Conservation (phyloP, 1,140 invertebrate genomes). For the Zaprionus gabonicus region DNA sequence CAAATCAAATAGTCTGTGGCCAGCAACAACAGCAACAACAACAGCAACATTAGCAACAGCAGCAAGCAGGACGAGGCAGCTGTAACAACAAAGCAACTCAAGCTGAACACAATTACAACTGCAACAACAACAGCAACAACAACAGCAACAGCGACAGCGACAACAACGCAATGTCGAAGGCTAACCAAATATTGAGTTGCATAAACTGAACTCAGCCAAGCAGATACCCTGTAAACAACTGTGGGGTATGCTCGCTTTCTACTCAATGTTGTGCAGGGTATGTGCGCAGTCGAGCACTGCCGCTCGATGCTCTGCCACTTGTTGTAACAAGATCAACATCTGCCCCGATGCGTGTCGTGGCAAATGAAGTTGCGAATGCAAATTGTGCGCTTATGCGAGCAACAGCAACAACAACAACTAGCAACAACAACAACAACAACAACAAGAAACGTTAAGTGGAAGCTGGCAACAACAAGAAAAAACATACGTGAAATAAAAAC, state of each 20-base stretch:
- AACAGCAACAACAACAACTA: neutral
- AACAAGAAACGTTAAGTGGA: neutral
- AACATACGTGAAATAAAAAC: conserved; percentile 16
- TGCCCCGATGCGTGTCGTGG: conserved; percentile 31
- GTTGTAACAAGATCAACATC: conserved; percentile 34
- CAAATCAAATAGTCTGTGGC: conserved; percentile 36
- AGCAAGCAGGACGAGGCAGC: neutral
- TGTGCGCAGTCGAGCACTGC: neutral
- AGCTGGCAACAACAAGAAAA: conserved; percentile 7
- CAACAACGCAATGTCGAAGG: conserved; percentile 14
- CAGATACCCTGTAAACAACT: neutral
- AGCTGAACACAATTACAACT: no score
- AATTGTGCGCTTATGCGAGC: conserved; percentile 38
- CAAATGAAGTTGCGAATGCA: conserved; percentile 46
- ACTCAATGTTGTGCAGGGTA: conserved; percentile 6
- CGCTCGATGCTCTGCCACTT: neutral
- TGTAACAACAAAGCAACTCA: conserved; percentile 1
- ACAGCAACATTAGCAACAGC: conserved; percentile 10
- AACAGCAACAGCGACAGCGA: neutral
- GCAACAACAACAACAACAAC: conserved; percentile 12
- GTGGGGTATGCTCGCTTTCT: neutral
- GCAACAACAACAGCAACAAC: conserved; percentile 3
- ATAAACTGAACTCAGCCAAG: conserved; percentile 1
- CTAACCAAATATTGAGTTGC: conserved; percentile 37
- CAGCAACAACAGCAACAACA: conserved; percentile 24